A percentile compares a stretch with the other conserved stretches of the same genome.
These are phyloP conservation scores for Darevskia nairensis DNA, from an alignment of 2,797 vertebrate genomes.

Conservation along the genomic window DNA sequence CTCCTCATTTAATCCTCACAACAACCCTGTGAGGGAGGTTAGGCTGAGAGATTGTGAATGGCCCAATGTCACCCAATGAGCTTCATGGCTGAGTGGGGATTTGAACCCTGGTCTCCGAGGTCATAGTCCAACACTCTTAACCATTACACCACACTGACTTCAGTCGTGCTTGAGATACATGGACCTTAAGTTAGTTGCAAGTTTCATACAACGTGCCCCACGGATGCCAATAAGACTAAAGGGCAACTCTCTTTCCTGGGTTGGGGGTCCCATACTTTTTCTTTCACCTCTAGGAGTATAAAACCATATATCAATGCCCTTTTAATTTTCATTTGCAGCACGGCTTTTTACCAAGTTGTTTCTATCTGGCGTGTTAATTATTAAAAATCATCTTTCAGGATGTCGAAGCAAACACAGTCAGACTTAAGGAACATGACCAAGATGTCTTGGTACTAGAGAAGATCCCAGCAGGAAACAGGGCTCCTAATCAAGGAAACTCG, in stretches of 20 bases:
- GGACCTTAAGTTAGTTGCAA: background rate
- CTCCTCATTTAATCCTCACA: too few relatives aligned
- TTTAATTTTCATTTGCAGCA: constrained; percentile 1
- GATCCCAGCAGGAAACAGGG: constrained; percentile 86
- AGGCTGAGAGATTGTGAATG: too few relatives aligned
- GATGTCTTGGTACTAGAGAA: constrained; percentile 98
- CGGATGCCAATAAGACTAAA: background rate
- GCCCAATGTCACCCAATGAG: too few relatives aligned
- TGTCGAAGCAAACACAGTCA: constrained; percentile 98
- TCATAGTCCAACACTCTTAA: too few relatives aligned
- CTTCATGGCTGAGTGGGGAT: too few relatives aligned
- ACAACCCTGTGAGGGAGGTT: too few relatives aligned
- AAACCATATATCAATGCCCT: background rate
- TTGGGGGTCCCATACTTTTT: background rate
- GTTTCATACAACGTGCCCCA: background rate
- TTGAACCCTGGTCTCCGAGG: too few relatives aligned
- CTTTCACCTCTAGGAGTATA: background rate
- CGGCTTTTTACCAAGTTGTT: constrained; percentile 48
- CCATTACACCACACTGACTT: background rate
- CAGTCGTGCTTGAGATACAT: background rate
- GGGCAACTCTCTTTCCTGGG: background rate
- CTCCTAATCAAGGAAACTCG: constrained; percentile 86
- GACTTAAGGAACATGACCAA: constrained; percentile 97
- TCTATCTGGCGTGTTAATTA: constrained; percentile 48
- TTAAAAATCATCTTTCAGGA: constrained; percentile 86